Base-by-base conservation (phyloP, 2,888 invertebrate genomes). In the Drosophila aldrichi region DNA sequence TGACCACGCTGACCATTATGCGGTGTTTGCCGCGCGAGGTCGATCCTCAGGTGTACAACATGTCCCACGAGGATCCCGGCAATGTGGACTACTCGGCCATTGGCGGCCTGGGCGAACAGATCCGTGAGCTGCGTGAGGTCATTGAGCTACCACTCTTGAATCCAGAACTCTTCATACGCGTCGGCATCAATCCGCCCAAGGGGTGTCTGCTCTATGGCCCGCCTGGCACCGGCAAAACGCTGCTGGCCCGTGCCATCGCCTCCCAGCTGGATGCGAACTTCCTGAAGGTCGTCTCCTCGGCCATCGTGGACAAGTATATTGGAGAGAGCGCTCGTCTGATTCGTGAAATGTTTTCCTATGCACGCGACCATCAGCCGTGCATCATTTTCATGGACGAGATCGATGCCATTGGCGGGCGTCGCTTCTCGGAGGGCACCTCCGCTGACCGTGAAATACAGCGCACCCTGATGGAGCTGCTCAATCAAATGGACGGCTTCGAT, bases 311-410 rank as follows among this genome's bases (percentile, higher is more conserved):
- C 94, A 99, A 99, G 93, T 99, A 99, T 92, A 99, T 99, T 87
- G 99, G 99, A 20, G 99, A 99, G 93, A 98, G 98, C 83, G 99
- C 99, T 2, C 96, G 99, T 48, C 95, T 99, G 55, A 99, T 99
- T 92, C 95, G 99, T 51, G 99, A 99, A 94, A 99, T 99, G 99
- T 99, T 99, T 94, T 98, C 98, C 93, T 99, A 98, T 93, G 99
- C 99, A 0, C 95, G 98, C 48, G 99, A 99, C 92, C 99, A 99
- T 93, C 98, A 99, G 91, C 99, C 99, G 5, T 99, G 99, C 93
- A 99, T 99, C 87, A 99, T 99, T 87, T 99, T 99, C 93, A 99
- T 99, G 99, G 99, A 99, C 93, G 99, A 99, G 94, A 99, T 99
- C 88, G 99, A 99, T 94, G 99, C 99, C 63, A 99, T 99, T 83